Base-by-base conservation (phyloP, 2,113 vertebrate species). In the Thymallus thymallus region DNA sequence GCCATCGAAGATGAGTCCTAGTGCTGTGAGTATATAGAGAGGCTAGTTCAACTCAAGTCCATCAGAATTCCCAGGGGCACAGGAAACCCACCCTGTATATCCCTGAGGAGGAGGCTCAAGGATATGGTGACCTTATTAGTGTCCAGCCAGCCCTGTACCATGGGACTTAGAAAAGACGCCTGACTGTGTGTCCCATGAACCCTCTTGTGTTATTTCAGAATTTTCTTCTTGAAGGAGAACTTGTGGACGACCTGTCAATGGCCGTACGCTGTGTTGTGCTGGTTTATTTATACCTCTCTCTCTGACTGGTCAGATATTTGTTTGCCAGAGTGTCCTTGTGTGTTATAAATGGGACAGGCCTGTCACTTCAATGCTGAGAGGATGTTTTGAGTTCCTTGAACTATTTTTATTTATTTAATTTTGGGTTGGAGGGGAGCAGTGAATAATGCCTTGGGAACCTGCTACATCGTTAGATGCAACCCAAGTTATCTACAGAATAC, bases 401-500 rank as follows among this genome's bases (percentile, higher is more conserved):
- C 86, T 76, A 84, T 84, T 80, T 89, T 90, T 90, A 86, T 91
- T 86, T 88, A 90, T 89, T 85, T 85, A 41, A 85, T 86, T 88
- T 78, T 69, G 60, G 68, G 71, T 80, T 82, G 14, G 84, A 77
- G 75, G 69, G 45, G 73, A 82, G 69, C 46, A 0, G 89, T 92
- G 86, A 93, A 91, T 92, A 89, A 91, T 92, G 86, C 88, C 91
- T 87, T 71, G 81, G 84, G 56, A 88, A 85, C 84, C 87, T 86
- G 90, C 92, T 90, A 91, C 88, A 88, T 93, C 92, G 93, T 93
- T 92, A 93, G 90, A 93, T 93, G 88, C 90, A 87, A 87, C 84
- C 82, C 71, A 69, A 83, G 89, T 88, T 90, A 91, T 92, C 90
- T 92, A 83, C 86, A 83, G 86, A 90, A 91, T 92, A 87, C 91